phyloP scores from a whole-genome alignment of 2,113 vertebrate genomes.

The Podilymbus podiceps region DNA sequence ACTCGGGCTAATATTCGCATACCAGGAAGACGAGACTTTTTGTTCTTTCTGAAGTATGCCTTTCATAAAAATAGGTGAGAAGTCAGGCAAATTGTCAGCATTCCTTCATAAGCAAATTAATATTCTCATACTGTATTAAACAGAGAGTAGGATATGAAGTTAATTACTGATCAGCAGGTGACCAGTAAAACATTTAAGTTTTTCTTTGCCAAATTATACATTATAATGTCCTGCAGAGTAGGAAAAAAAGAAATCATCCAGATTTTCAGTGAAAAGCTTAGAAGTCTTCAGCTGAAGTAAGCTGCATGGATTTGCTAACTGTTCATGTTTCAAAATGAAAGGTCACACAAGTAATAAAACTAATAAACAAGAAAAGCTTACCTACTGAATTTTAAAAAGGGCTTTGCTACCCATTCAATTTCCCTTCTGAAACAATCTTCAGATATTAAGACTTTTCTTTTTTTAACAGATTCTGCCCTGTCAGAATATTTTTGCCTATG shows the following conservation, averaged over 20 bases:
- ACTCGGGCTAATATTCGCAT: background rate
- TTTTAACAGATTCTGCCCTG: background rate
- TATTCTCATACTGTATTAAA: slow-evolving; percentile 10
- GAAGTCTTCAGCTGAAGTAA: background rate
- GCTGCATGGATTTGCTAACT: background rate
- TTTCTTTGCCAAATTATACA: background rate
- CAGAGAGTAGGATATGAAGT: background rate
- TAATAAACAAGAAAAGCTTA: slow-evolving; percentile 10
- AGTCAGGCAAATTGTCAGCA: background rate
- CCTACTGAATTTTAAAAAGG: background rate
- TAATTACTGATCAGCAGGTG: slow-evolving; percentile 48
- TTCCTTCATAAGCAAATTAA: slow-evolving; percentile 21
- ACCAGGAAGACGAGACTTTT: background rate
- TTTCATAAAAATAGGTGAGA: background rate
- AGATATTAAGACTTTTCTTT: background rate
- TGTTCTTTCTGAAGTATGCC: background rate
- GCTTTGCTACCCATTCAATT: background rate
- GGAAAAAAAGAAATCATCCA: background rate
- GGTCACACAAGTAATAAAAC: background rate
- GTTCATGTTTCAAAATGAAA: slow-evolving; percentile 15
- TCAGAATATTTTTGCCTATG: accelerated
- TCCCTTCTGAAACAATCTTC: background rate
- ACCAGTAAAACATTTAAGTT: slow-evolving; percentile 12
- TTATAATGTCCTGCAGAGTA: background rate
- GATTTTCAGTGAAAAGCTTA: background rate